A percentile compares a stretch with the other conserved stretches of the same genome.
phyloP scores from a whole-genome alignment of 2,113 vertebrate species.

The Malurus melanocephalus region DNA sequence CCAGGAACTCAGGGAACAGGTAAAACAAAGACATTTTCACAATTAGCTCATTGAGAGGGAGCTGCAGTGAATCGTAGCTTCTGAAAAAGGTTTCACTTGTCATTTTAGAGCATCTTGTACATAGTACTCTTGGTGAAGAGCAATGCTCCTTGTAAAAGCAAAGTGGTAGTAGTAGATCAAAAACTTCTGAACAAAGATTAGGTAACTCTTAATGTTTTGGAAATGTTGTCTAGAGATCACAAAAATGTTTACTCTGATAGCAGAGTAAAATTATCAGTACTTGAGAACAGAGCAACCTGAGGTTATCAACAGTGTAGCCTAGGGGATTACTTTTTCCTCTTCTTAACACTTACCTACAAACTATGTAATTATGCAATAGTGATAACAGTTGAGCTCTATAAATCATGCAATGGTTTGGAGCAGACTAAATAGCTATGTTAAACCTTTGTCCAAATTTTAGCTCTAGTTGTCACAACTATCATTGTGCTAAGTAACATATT shows the following conservation, averaged over 20 bases:
- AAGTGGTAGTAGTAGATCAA: not conserved
- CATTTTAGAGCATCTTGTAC: not conserved
- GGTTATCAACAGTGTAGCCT: not conserved
- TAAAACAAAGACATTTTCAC: constrained; percentile 35
- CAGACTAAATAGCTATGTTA: not conserved
- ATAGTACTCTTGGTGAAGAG: not conserved
- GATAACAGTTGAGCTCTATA: not conserved
- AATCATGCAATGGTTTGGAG: not conserved
- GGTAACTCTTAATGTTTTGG: not conserved
- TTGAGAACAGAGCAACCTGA: not conserved
- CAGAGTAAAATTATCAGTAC: not conserved
- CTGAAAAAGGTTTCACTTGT: not conserved
- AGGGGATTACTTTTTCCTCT: not conserved
- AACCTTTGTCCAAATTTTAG: not conserved
- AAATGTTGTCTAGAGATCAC: not conserved
- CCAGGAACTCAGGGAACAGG: constrained; percentile 80
- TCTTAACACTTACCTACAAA: not conserved
- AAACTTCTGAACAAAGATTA: not conserved
- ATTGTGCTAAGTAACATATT: not conserved
- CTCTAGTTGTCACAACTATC: not conserved
- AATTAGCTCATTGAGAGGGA: not conserved
- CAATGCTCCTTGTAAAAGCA: not conserved
- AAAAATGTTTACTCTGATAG: not conserved
- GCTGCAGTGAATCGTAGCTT: not conserved
- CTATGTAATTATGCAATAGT: not conserved